Base-by-base conservation (phyloP, 2,113 vertebrate species). In the Phycodurus eques region DNA sequence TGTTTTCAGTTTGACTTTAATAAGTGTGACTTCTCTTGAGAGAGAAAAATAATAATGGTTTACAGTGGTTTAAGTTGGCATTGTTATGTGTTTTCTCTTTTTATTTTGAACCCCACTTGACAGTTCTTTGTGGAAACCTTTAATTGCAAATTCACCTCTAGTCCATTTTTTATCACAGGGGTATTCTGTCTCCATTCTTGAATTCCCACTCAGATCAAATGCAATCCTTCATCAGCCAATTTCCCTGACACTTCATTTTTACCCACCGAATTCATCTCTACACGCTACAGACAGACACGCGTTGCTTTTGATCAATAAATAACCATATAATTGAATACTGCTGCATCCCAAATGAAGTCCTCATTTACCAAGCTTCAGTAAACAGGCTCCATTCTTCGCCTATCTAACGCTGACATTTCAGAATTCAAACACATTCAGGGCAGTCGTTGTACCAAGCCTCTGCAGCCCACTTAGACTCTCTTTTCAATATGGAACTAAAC, bases 221-320 rank as follows among this genome's bases (percentile, higher is more conserved):
- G 81, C 88, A 88, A 90, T 92, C 89, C 86, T 90, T 92, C 88
- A 88, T 88, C 82, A 75, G 82, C 87, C 89, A 86, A 87, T 92
- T 90, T 89, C 86, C 83, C 86, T 87, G 88, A 88, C 87, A 88
- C 85, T 85, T 83, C 79, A 76, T 83, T 88, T 88, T 89, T 80
- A 88, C 84, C 75, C 83, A 53, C 82, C 71, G 80, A 89, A 82
- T 89, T 88, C 83, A 90, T 90, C 83, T 83, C 85, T 92, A 86
- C 89, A 87, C 80, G 76, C 81, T 0, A 75, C 73, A 82, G 84
- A 88, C 88, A 90, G 88, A 89, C 85, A 87, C 76, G 87, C 77
- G 88, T 84, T 89, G 89, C 88, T 83, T 90, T 77, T 91, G 90
- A 92, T 92, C 89, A 91, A 91, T 93, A 92, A 91, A 91, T 88